A percentile compares a stretch with the other conserved stretches of the same genome.
phyloP scores from a whole-genome alignment of 1,140 invertebrate genomes.

The Drosophila novamexicana region DNA sequence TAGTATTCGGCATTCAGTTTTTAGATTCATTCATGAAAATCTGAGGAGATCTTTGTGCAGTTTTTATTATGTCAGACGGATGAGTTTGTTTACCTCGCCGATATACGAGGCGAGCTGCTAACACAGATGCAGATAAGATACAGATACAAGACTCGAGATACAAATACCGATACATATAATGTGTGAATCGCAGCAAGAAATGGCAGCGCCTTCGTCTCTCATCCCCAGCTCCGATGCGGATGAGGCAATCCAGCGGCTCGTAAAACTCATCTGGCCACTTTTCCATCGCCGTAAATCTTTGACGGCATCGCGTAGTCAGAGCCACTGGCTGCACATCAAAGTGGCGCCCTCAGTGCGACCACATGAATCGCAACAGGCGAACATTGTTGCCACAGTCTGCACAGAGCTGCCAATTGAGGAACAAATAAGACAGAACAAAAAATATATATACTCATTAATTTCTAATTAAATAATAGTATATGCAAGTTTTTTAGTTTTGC shows the following conservation, averaged over 20 bases:
- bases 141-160: constrained; percentile 10
- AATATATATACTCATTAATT: no score
- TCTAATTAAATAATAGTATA: no score
- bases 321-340: constrained; percentile 36
- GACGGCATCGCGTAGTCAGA: constrained; percentile 6
- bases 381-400: constrained; percentile 36
- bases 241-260: constrained; percentile 6
- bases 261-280: constrained; percentile 45
- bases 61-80: constrained; percentile 47
- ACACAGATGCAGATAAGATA: constrained; percentile 7
- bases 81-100: constrained; percentile 50
- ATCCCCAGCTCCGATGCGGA: not conserved
- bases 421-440: not conserved
- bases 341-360: constrained; percentile 41
- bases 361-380: constrained; percentile 34
- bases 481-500: no score
- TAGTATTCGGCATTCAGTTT: constrained; percentile 28
- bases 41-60: constrained; percentile 43
- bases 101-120: constrained; percentile 17
- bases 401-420: not conserved
- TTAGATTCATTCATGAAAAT: constrained; percentile 50
- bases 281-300: constrained; percentile 44
- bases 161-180: constrained; percentile 16
- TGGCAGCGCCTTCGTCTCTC: no score
- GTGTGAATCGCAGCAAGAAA: constrained; percentile 28